Evolutionary conservation across 2,113 vertebrate genomes (phyloP).

Genomic region (Lycaon pictus): DNA sequence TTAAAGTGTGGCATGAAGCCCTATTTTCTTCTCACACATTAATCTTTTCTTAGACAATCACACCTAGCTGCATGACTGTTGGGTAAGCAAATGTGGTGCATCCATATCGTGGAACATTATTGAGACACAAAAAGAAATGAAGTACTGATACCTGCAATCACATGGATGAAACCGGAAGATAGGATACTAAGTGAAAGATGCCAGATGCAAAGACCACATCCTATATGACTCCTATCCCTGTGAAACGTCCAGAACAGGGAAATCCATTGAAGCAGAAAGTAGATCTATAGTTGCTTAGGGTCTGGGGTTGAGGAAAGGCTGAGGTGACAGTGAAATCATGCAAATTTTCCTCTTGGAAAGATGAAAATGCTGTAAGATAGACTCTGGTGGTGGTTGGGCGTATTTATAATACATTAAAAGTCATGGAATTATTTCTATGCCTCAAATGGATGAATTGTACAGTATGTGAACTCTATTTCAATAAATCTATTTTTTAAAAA

Average conservation of each 20-base stretch:
- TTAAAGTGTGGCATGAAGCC: neutral
- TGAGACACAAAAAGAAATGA: neutral
- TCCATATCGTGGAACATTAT: neutral
- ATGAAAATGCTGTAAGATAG: neutral
- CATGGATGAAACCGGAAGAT: neutral
- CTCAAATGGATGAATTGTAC: neutral
- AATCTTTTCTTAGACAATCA: neutral
- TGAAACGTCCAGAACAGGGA: neutral
- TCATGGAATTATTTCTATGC: neutral
- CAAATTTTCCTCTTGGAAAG: neutral
- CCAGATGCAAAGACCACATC: neutral
- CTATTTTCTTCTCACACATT: neutral
- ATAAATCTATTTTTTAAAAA: neutral
- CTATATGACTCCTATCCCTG: neutral
- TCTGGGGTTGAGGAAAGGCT: neutral
- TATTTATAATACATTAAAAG: neutral
- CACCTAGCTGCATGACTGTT: neutral
- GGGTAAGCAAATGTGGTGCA: neutral
- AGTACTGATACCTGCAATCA: neutral
- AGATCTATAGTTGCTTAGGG: neutral
- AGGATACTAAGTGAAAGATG: neutral
- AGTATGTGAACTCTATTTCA: neutral
- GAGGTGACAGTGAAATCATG: neutral
- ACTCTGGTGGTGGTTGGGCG: neutral
- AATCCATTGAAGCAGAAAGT: neutral